Evolutionary conservation across 2,888 invertebrate species (phyloP), one percentile per base, ranked within the genome.

Genomic region (Helleia helle): DNA sequence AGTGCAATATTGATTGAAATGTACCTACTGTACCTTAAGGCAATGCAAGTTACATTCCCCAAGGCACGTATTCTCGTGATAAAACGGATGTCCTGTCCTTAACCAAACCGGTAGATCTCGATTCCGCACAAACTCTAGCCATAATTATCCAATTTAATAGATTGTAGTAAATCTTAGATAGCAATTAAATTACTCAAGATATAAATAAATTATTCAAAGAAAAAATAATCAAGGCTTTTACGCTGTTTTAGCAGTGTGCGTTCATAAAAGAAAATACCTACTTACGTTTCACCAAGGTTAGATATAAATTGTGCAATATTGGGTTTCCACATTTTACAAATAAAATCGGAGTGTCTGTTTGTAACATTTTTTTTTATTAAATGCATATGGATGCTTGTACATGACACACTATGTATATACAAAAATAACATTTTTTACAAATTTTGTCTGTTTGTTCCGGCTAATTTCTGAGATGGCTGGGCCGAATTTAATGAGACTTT

Each of bases 291-390:
- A 7, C 9, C 18, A 34, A 34, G 34, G 34, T 12, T 34, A 22
- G 12, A 22, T 8, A 34, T 6, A 9, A 5, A 3, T 18, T 18
- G 18, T 4, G 34, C 22, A 34, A 22, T 18, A 34, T 18, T 12
- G 22, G 12, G 34, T 34, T 31, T 31, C 31, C 31, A 31, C 31
- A 31, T 31, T 34, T n/a, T n/a, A n/a, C n/a, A n/a, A n/a, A n/a
- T n/a, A n/a, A n/a, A n/a, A n/a, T n/a, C n/a, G n/a, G n/a, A n/a
- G n/a, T n/a, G n/a, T n/a, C n/a, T n/a, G n/a, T n/a, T n/a, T n/a
- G n/a, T n/a, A n/a, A n/a, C n/a, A n/a, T n/a, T n/a, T n/a, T n/a
- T n/a, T n/a, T n/a, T n/a, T n/a, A n/a, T n/a, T n/a, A n/a, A n/a
- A n/a, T n/a, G n/a, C n/a, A n/a, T n/a, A n/a, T n/a, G n/a, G n/a